Base-by-base conservation (phyloP, 2,797 vertebrate species). In the Pipistrellus nathusii region DNA sequence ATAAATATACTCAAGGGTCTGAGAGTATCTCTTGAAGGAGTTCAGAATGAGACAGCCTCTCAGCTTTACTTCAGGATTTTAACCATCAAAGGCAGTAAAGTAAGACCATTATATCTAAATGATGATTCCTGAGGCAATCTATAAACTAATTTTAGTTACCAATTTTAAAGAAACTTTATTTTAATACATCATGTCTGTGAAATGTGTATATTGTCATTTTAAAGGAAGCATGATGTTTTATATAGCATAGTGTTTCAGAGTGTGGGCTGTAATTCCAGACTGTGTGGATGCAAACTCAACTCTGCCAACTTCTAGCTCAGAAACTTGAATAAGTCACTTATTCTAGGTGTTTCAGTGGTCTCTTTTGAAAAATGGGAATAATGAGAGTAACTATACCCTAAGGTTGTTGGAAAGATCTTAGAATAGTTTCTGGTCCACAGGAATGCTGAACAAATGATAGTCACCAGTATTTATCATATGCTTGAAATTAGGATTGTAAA, bases 91-190 rank as follows among this genome's bases (percentile, higher is more conserved):
- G 44, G 32, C 82, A 77, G 23, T 68, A 72, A 64, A 25, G 41
- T 64, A 51, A 93, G 5, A 71, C 12, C 3, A 18, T 38, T 92
- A 15, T 87, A 91, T 35, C 76, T 30, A 81, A 78, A 11, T 86
- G 23, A 95, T 41, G 6, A 46, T 73, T 89, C 8, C 41, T 73
- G 25, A 72, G 14, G 2, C 30, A 69, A 38, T 86, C 53, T 93
- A 48, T 76, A 30, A 27, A 23, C 94, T 95, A 73, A 55, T 92
- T 68, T 82, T 68, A 62, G 15, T 78, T 64, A 85, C 48, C 20
- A 53, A 66, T 96, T 93, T 91, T 94, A 93, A 85, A 71, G 81
- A 95, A 93, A 68, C 25, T 66, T 86, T 75, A 64, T 81, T 90
- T 96, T 86, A 86, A 81, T 83, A 82, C 9, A 53, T 91, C 20